Percentiles rank a stretch among this genome's conserved stretches.
phyloP scores from a whole-genome alignment of 2,797 vertebrate species.

The Tenualosa ilisha region DNA sequence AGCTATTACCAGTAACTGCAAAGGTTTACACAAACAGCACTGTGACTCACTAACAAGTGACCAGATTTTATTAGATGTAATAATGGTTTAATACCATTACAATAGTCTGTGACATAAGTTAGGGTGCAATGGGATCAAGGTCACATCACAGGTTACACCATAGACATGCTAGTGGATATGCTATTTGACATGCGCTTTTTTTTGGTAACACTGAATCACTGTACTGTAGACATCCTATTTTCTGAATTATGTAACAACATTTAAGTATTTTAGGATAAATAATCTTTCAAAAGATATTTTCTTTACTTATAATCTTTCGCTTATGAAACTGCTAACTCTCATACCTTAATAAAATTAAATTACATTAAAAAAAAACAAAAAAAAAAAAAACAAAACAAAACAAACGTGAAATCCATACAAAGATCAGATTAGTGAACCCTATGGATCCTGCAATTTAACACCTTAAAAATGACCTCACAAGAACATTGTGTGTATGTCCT shows the following conservation, averaged over 20 bases:
- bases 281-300: neutral
- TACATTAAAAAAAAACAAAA: no score
- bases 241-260: neutral
- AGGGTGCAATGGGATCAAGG: neutral
- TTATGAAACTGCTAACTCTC: no score
- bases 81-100: neutral
- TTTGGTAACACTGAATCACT: neutral
- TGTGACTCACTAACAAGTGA: neutral
- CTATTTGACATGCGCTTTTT: no score
- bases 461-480: no score
- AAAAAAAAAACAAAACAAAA: no score
- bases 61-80: neutral
- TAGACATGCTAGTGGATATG: no score
- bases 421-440: neutral
- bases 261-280: neutral
- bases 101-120: neutral
- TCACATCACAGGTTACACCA: neutral
- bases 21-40: neutral
- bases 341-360: no score
- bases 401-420: neutral
- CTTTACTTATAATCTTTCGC: no score
- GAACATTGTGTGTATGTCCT: no score
- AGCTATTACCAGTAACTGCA: neutral
- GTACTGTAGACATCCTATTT: neutral
- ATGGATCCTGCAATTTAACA: neutral